Percentiles rank a stretch among this genome's conserved stretches.
Evolutionary conservation across 2,888 invertebrate genomes (phyloP).

Genomic region (Ypsolopha sequella): DNA sequence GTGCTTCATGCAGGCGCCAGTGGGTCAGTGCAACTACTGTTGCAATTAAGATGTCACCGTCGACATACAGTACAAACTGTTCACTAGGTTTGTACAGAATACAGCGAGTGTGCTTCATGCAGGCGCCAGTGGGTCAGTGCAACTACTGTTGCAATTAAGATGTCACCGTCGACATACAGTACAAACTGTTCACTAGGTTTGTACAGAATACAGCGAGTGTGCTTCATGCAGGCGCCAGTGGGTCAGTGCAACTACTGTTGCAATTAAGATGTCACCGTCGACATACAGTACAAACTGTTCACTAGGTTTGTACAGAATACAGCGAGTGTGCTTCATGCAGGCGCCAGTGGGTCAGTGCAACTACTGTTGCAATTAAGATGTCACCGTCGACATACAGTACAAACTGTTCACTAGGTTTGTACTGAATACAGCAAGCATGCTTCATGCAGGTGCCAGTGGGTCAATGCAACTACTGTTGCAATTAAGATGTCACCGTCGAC

Average conservation of each 20-base stretch:
- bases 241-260: not conserved
- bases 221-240: not conserved
- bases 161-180: conserved; percentile 74
- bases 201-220: not conserved
- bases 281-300: not conserved
- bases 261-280: not conserved
- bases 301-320: conserved; percentile 7
- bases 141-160: conserved; percentile 76
- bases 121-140: conserved; percentile 78
- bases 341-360: too few relatives aligned
- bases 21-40: too few relatives aligned
- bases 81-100: conserved; percentile 32
- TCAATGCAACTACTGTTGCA: too few relatives aligned
- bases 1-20: too few relatives aligned
- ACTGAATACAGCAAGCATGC: too few relatives aligned
- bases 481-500: too few relatives aligned
- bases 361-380: conserved; percentile 2
- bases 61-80: too few relatives aligned
- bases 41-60: too few relatives aligned
- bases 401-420: too few relatives aligned
- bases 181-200: conserved; percentile 77
- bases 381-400: too few relatives aligned
- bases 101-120: conserved; percentile 73
- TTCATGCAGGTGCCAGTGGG: too few relatives aligned
- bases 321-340: not conserved